These are phyloP conservation scores for Alsophila aescularia DNA, from an alignment of 2,888 invertebrate genomes.

Conservation along the genomic window DNA sequence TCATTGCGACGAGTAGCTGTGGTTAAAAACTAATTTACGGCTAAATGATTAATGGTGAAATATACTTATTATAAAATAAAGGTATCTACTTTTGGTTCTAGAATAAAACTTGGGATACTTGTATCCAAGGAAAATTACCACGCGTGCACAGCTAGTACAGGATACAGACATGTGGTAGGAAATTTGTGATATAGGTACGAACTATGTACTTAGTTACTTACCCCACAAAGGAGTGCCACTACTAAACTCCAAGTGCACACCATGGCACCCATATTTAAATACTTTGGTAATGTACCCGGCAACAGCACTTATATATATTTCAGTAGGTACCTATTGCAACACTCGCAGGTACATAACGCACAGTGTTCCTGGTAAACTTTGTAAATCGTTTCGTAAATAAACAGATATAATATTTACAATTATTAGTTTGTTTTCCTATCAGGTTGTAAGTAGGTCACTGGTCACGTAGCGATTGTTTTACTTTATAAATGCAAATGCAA, in stretches of 20 bases:
- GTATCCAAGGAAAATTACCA: no score
- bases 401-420: conserved; percentile 32
- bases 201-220: conserved; percentile 45
- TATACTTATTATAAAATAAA: no score
- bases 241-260: conserved; percentile 34
- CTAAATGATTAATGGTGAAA: no score
- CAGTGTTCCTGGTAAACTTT: conserved; percentile 34
- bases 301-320: conserved; percentile 44
- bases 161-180: no score
- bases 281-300: conserved; percentile 18
- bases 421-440: conserved; percentile 30
- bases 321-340: neutral
- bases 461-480: conserved; percentile 42
- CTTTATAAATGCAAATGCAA: neutral
- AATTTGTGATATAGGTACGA: no score
- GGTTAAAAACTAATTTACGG: no score
- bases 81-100: no score
- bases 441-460: conserved; percentile 39
- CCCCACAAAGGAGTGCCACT: conserved; percentile 43
- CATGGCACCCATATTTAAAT: conserved; percentile 34
- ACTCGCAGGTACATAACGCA: conserved; percentile 18
- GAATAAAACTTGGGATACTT: no score
- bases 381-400: conserved; percentile 45
- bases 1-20: no score
- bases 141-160: no score